Base-by-base conservation (phyloP, 1,140 invertebrate species). In the Nasonia longicornis region DNA sequence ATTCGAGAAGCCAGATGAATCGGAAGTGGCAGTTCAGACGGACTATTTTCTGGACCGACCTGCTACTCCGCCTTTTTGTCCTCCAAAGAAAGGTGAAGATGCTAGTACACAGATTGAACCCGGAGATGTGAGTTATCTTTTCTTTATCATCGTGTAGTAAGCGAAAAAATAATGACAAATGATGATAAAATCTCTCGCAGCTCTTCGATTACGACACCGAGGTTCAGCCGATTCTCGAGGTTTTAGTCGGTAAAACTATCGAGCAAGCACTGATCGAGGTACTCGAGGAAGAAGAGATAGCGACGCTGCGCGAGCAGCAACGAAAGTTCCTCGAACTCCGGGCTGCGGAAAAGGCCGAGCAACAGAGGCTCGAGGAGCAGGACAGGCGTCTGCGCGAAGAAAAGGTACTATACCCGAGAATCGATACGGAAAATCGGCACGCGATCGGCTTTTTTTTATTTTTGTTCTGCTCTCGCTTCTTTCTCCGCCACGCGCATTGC, bases 141-240 rank as follows among this genome's bases (percentile, higher is more conserved):
- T 58, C 2, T 6, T 4, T 58, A 16, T 20, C 4, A 6, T 35
- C 31, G 31, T 35, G 31, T 35, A 35, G 4, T 35, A 26, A 26
- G 31, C 31, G 16, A 58, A 58, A n/a, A 1, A 42, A 42, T 42
- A 8, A 42, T 42, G 8, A 42, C 1, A 42, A 42, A 42, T 42
- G 20, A 20, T 3, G 20, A 14, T 58, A 67, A 67, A 67, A 67
- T 31, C 22, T 79, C 67, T 85, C 86, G 45, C 87, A 95, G 93
- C 90, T 96, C n/a, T 96, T 96, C 89, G 95, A 98, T 90, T 98
- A 97, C 90, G 96, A 98, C 89, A 90, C 93, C 84, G 97, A 98
- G 89, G 96, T 97, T 11, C 94, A 95, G 86, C 96, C 97, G 10
- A 95, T 98, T 64, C 91, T 98, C 74, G 96, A 98, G 89, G 94